These are phyloP conservation scores for Bettongia penicillata DNA, from an alignment of 2,113 vertebrate species.

Conservation along the genomic window DNA sequence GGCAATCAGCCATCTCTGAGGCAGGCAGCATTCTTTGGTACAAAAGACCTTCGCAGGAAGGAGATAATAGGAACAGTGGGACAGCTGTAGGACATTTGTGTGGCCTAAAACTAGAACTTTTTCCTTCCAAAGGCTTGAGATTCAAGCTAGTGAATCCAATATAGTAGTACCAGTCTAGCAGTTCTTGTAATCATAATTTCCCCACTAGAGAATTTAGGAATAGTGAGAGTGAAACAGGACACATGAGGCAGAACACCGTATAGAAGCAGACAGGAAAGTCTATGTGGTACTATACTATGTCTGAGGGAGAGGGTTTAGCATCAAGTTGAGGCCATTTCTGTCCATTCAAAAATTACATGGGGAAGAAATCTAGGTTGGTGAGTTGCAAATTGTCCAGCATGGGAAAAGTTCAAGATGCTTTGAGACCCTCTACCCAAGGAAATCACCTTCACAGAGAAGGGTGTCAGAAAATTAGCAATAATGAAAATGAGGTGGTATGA, in stretches of 20 bases:
- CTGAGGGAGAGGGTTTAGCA: neutral
- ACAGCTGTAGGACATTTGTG: too few relatives aligned
- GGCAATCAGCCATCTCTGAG: neutral
- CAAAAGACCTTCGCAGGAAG: neutral
- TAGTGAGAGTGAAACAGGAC: neutral
- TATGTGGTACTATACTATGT: neutral
- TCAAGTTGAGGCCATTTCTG: neutral
- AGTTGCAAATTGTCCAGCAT: too few relatives aligned
- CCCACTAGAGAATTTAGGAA: neutral
- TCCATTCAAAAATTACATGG: too few relatives aligned
- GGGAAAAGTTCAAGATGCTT: too few relatives aligned
- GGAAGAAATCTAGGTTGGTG: too few relatives aligned
- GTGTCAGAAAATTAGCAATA: too few relatives aligned
- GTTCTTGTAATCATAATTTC: neutral
- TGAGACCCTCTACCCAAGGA: too few relatives aligned
- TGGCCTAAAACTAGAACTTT: too few relatives aligned
- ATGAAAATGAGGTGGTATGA: too few relatives aligned
- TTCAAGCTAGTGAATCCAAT: too few relatives aligned
- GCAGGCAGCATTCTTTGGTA: neutral
- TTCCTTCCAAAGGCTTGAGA: neutral
- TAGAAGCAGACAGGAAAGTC: neutral
- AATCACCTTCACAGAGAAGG: too few relatives aligned
- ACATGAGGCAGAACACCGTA: neutral
- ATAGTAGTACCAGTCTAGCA: too few relatives aligned
- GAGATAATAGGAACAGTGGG: neutral